Conservation (phyloP, 2,113 vertebrate species). For the Hippopotamus amphibius region DNA sequence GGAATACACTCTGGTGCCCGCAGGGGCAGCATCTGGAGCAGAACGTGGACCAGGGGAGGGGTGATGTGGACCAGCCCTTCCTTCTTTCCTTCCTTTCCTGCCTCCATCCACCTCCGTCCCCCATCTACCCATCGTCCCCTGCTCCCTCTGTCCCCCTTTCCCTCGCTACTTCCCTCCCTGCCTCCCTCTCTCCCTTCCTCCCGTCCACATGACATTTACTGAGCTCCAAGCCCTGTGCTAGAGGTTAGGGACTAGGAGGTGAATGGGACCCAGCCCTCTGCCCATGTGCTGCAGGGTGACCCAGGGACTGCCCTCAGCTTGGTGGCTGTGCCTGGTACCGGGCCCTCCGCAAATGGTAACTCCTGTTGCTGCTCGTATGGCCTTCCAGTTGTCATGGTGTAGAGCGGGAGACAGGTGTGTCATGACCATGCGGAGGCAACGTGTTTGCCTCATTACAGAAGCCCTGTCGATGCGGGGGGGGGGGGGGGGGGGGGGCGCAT, state of each 20-base stretch:
- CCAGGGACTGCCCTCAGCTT: background rate
- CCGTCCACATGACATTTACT: accelerated
- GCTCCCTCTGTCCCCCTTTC: too few species aligned
- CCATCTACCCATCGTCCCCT: accelerated
- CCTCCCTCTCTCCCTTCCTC: background rate
- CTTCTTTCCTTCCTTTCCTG: background rate
- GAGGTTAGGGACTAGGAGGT: background rate
- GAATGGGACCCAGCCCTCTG: background rate
- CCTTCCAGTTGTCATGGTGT: background rate
- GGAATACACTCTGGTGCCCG: background rate
- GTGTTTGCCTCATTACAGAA: background rate
- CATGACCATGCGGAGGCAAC: accelerated
- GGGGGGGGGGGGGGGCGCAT: accelerated
- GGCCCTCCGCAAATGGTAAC: background rate
- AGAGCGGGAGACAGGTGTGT: background rate
- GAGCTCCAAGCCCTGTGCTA: too few species aligned
- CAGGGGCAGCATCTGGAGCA: background rate
- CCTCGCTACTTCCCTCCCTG: background rate
- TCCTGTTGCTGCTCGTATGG: accelerated
- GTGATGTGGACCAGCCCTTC: background rate
- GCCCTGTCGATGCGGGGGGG: accelerated
- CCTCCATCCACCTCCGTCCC: background rate
- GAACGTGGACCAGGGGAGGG: background rate
- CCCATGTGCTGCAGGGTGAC: too few species aligned
- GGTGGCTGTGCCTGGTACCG: background rate